phyloP scores from a whole-genome alignment of 2,888 invertebrate genomes.

The Parnassius orleans region DNA sequence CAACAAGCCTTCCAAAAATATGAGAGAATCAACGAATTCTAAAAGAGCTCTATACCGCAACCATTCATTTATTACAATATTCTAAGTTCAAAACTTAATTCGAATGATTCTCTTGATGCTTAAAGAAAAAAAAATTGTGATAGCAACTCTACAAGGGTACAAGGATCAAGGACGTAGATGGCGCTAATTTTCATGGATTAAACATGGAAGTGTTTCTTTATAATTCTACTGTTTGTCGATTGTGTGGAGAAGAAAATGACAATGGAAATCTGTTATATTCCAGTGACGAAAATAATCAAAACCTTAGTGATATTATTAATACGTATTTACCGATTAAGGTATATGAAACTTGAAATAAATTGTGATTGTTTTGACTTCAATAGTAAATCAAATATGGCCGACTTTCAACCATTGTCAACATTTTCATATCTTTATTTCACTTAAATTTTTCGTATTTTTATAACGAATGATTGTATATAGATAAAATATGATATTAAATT shows the following conservation, averaged over 20 bases:
- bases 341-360: slow-evolving; percentile 50
- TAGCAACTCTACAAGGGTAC: slow-evolving; percentile 9
- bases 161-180: slow-evolving; percentile 61
- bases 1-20: too few relatives aligned
- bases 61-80: too few relatives aligned
- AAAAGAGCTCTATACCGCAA: too few relatives aligned
- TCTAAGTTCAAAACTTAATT: too few relatives aligned
- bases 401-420: slow-evolving; percentile 42
- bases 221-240: slow-evolving; percentile 86
- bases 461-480: background rate
- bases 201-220: slow-evolving; percentile 80
- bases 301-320: slow-evolving; percentile 85
- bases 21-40: too few relatives aligned
- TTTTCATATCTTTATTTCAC: slow-evolving; percentile 49
- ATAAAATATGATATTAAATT: too few relatives aligned
- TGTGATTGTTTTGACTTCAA: slow-evolving; percentile 74
- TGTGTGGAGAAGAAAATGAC: slow-evolving; percentile 87
- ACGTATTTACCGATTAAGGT: slow-evolving; percentile 88
- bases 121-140: background rate
- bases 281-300: slow-evolving; percentile 78
- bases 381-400: slow-evolving; percentile 60
- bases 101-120: too few relatives aligned
- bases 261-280: slow-evolving; percentile 85
- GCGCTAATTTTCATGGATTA: slow-evolving; percentile 47
- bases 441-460: background rate